A percentile compares a stretch with the other conserved stretches of the same genome.
phyloP scores from a whole-genome alignment of 2,797 vertebrate genomes.

The Diplodus sargus region DNA sequence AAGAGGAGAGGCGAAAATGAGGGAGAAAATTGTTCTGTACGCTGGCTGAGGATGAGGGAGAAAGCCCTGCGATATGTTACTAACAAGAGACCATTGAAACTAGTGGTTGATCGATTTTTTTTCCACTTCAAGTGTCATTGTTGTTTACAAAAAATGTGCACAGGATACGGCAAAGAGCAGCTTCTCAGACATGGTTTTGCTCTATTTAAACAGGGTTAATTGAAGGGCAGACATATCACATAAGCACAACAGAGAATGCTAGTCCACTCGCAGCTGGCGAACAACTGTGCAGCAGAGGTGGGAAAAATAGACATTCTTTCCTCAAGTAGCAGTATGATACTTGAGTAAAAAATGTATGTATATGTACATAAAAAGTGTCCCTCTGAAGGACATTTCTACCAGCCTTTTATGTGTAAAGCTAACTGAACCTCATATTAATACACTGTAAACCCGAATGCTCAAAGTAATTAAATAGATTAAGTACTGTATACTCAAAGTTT shows the following conservation, averaged over 20 bases:
- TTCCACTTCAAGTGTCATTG: slow-evolving; percentile 28
- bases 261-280: background rate
- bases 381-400: too few species aligned
- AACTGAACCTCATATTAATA: too few species aligned
- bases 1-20: slow-evolving; percentile 29
- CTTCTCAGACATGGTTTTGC: background rate
- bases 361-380: too few species aligned
- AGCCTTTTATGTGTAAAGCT: too few species aligned
- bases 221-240: slow-evolving; percentile 6
- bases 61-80: slow-evolving; percentile 36
- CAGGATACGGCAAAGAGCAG: slow-evolving; percentile 10
- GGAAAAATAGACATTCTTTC: too few species aligned
- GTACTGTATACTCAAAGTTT: too few species aligned
- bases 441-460: too few species aligned
- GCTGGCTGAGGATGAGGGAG: slow-evolving; percentile 23
- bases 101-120: slow-evolving; percentile 35
- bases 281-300: too few species aligned
- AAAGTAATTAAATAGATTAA: too few species aligned
- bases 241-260: slow-evolving; percentile 15
- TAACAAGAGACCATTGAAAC: slow-evolving; percentile 36
- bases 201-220: slow-evolving; percentile 33
- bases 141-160: slow-evolving; percentile 37
- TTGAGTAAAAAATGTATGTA: too few species aligned
- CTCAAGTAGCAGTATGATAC: too few species aligned
- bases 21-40: slow-evolving; percentile 24